These are phyloP conservation scores for Siphlonurus alternatus DNA, from an alignment of 2,888 invertebrate genomes.

Conservation along the genomic window DNA sequence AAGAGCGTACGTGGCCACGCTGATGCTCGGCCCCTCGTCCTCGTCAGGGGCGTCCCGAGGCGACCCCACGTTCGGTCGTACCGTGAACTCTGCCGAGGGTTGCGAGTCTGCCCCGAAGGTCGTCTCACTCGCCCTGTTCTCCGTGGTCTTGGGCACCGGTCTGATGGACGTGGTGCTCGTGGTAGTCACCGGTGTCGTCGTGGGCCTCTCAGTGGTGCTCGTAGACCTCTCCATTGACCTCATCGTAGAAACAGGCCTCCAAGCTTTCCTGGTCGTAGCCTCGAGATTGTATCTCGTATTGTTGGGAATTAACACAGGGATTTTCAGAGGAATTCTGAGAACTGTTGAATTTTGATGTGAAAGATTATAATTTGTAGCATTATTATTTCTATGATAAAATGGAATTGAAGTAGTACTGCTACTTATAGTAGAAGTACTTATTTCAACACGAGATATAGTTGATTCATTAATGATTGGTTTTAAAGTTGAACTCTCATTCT, in stretches of 20 bases:
- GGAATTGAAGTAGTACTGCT: not conserved
- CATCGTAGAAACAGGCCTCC: slow-evolving; percentile 22
- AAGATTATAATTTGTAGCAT: not conserved
- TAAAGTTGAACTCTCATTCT: not conserved
- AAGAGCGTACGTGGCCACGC: slow-evolving; percentile 27
- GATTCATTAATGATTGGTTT: not conserved
- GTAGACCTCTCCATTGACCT: not conserved
- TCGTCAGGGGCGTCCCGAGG: not conserved
- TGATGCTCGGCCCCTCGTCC: slow-evolving; percentile 12
- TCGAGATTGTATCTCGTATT: slow-evolving; percentile 34
- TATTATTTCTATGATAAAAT: not conserved
- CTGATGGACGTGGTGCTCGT: slow-evolving; percentile 15
- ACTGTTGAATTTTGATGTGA: slow-evolving; percentile 9
- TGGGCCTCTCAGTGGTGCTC: slow-evolving; percentile 14
- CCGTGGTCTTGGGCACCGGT: slow-evolving; percentile 1
- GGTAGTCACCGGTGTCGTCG: slow-evolving; percentile 24
- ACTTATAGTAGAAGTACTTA: too few species aligned
- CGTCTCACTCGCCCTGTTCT: not conserved
- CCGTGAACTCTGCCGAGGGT: not conserved
- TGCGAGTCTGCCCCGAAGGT: not conserved
- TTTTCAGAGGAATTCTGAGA: slow-evolving; percentile 23
- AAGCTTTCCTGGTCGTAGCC: slow-evolving; percentile 38
- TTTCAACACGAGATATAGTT: too few species aligned
- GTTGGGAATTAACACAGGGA: slow-evolving; percentile 32
- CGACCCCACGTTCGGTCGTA: not conserved